phyloP scores from a whole-genome alignment of 2,888 invertebrate species.

The Cephus sareptanus region DNA sequence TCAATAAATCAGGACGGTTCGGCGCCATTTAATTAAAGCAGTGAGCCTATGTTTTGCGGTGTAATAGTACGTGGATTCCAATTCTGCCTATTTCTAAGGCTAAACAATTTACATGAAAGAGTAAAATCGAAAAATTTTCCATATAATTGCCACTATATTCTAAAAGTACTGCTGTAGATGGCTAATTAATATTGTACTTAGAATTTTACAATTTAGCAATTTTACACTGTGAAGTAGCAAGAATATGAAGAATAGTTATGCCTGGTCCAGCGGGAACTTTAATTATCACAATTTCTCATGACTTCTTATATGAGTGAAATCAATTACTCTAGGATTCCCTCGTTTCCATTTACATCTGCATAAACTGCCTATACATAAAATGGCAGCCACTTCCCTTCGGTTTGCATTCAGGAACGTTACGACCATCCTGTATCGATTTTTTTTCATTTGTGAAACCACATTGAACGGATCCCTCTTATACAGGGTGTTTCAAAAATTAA shows the following conservation, averaged over 20 bases:
- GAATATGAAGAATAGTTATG: not conserved
- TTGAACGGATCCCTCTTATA: not conserved
- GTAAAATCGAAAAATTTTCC: too few species aligned
- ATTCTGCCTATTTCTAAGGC: not conserved
- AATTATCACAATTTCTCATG: not conserved
- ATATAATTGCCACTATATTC: not conserved
- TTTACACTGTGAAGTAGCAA: not conserved
- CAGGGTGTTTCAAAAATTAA: not conserved
- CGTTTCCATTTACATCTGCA: not conserved
- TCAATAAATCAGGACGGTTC: slow-evolving; percentile 23
- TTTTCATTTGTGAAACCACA: not conserved
- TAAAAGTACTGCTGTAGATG: not conserved
- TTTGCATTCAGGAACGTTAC: not conserved
- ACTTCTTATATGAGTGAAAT: not conserved
- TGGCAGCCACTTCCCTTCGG: not conserved
- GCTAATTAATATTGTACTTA: not conserved
- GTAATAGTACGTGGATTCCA: slow-evolving; percentile 17
- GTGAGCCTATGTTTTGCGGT: slow-evolving; percentile 20
- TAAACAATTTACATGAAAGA: not conserved
- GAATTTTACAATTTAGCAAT: not conserved
- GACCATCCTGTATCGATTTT: not conserved
- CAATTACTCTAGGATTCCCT: not conserved
- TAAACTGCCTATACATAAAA: not conserved
- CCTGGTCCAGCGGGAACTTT: not conserved
- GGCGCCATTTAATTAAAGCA: slow-evolving; percentile 24